Evolutionary conservation across 2,797 vertebrate species (phyloP).

Genomic region (Trichosurus vulpecula): DNA sequence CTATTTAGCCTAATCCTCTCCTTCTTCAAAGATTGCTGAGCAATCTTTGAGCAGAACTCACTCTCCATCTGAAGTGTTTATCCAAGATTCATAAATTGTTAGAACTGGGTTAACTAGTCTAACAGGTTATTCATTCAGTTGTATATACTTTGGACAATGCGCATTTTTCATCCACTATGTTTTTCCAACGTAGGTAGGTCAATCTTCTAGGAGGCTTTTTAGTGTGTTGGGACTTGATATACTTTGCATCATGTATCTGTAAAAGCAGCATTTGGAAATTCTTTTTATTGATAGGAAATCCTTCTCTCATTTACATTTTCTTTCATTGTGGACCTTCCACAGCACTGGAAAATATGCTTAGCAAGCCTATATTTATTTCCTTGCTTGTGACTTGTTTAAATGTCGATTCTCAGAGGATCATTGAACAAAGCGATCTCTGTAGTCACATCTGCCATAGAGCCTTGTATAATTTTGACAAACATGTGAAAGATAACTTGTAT

Average conservation of each 20-base stretch:
- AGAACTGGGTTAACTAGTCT: no score
- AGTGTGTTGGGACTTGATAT: neutral
- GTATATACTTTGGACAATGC: no score
- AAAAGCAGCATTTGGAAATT: neutral
- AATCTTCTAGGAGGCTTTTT: no score
- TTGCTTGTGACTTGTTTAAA: neutral
- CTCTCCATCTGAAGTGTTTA: no score
- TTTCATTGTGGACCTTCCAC: neutral
- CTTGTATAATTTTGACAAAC: neutral
- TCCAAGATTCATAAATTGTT: no score
- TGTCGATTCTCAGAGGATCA: neutral
- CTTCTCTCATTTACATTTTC: neutral
- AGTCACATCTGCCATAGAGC: neutral
- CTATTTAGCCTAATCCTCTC: no score
- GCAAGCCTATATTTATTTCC: neutral
- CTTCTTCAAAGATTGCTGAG: no score
- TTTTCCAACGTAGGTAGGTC: no score
- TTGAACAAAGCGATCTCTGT: neutral
- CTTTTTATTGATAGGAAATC: neutral
- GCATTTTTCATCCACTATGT: no score
- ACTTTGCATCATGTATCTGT: neutral
- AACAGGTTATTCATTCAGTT: no score
- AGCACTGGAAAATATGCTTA: neutral
- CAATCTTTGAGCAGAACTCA: no score
- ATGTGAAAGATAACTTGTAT: neutral